Evolutionary conservation across 2,113 vertebrate species (phyloP).

Genomic region (Cepphus grylle): DNA sequence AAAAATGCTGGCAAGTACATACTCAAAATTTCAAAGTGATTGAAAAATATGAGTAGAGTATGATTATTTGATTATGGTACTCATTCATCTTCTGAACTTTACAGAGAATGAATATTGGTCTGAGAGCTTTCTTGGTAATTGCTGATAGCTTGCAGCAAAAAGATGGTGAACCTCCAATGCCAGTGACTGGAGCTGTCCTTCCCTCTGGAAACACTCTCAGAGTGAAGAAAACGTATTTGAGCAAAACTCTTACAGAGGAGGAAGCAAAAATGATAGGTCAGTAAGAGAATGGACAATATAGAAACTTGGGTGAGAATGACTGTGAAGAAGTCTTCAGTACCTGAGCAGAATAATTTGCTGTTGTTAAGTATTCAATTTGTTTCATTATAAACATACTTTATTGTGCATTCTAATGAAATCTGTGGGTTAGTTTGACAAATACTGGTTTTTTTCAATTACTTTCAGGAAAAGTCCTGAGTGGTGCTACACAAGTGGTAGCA

Average conservation of each 20-base stretch:
- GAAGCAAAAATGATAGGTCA: slow-evolving; percentile 97
- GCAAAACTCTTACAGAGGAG: slow-evolving; percentile 98
- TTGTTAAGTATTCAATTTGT: background rate
- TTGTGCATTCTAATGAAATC: background rate
- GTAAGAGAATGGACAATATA: slow-evolving; percentile 5
- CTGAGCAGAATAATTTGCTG: background rate
- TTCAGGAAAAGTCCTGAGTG: background rate
- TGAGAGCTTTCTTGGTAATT: slow-evolving; percentile 96
- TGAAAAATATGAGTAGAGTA: background rate
- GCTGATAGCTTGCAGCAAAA: slow-evolving; percentile 97
- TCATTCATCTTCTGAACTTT: background rate
- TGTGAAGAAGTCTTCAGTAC: background rate
- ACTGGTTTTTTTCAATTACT: background rate
- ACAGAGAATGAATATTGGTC: slow-evolving; percentile 98
- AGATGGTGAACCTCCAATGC: slow-evolving; percentile 98
- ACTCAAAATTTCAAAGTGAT: background rate
- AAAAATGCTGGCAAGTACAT: background rate
- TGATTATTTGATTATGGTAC: background rate
- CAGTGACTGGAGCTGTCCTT: slow-evolving; percentile 94
- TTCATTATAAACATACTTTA: background rate
- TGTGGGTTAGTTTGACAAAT: background rate
- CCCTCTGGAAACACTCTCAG: slow-evolving; percentile 97
- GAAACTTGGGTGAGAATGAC: background rate
- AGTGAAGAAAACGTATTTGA: slow-evolving; percentile 98
- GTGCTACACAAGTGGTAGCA: background rate